Base-by-base conservation (phyloP, 2,888 invertebrate genomes). In the Drosophila fungiperda region DNA sequence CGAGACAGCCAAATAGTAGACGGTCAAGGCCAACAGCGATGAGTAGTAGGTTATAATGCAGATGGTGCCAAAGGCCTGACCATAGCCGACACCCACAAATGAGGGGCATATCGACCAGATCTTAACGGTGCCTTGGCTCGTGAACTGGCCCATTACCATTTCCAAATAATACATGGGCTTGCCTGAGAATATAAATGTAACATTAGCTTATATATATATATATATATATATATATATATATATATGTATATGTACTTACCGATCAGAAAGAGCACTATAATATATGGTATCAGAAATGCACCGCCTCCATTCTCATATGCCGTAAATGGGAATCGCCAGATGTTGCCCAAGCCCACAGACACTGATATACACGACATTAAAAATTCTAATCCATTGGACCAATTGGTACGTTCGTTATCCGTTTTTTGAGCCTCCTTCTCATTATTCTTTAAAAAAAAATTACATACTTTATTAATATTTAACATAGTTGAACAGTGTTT, bases 161-260 rank as follows among this genome's bases (percentile, higher is more conserved):
- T 98, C 98, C 90, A 98, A 93, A 90, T 96, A 97, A 92, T 98
- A 97, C 94, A 98, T 95, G 0, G 97, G 97, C 82, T 96, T 95
- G 57, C 97, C 97, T 69, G 94, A 2, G 20, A 32, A 32, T 26
- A 2, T 9, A 26, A 23, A 29, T n/a, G 0, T 5, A 17, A 15
- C 12, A n/a, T n/a, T 7, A 48, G 8, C 52, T 9, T 7, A 17
- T 40, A 9, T 40, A n/a, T n/a, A 38, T 3, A 15, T 6, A 2
- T 35, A 35, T 11, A 12, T 5, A 15, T 8, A 15, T 17, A 9
- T 42, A 12, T 12, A 20, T 12, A 12, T 3, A 1, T n/a, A 5
- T n/a, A 1, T n/a, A n/a, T n/a, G n/a, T 6, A 5, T 42, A 11
- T 20, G n/a, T 1, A 53, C 73, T 75, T 68, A 93, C 93, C 93